Conservation (phyloP, 2,888 invertebrate species). For the Lasius platythorax region DNA sequence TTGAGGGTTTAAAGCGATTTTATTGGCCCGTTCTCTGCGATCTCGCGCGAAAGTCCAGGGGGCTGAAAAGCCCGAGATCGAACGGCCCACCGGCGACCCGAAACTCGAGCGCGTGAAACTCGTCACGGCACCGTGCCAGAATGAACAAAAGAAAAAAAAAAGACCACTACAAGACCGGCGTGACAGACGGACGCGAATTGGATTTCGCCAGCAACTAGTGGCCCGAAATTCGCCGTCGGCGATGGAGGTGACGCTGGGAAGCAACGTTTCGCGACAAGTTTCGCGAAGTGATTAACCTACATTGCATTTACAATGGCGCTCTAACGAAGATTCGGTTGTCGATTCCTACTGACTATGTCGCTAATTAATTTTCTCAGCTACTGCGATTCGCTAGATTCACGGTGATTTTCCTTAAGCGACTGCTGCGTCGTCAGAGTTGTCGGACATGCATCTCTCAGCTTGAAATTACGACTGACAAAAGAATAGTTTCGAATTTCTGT, state of each 20-base stretch:
- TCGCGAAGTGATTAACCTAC: conserved; percentile 71
- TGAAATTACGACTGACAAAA: background rate
- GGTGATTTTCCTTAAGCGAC: conserved; percentile 12
- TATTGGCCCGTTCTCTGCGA: conserved; percentile 24
- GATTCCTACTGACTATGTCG: conserved; percentile 23
- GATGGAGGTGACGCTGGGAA: background rate
- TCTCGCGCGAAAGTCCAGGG: conserved; percentile 12
- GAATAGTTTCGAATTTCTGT: background rate
- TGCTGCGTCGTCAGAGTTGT: background rate
- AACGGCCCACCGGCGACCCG: background rate
- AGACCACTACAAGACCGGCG: background rate
- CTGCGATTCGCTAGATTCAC: background rate
- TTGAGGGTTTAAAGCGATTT: conserved; percentile 37
- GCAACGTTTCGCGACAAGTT: conserved; percentile 43
- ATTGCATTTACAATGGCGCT: conserved; percentile 67
- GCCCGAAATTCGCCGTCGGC: conserved; percentile 25
- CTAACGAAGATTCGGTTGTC: conserved; percentile 69
- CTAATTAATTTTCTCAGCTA: conserved; percentile 33
- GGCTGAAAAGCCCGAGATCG: background rate
- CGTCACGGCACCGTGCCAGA: conserved; percentile 7
- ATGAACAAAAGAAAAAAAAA: conserved; percentile 7
- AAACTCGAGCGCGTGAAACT: conserved; percentile 13
- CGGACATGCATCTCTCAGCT: background rate
- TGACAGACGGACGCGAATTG: conserved; percentile 42
- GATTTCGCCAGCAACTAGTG: conserved; percentile 52